Evolutionary conservation across 1,140 invertebrate species (phyloP).

Genomic region (Eriocheir sinensis): DNA sequence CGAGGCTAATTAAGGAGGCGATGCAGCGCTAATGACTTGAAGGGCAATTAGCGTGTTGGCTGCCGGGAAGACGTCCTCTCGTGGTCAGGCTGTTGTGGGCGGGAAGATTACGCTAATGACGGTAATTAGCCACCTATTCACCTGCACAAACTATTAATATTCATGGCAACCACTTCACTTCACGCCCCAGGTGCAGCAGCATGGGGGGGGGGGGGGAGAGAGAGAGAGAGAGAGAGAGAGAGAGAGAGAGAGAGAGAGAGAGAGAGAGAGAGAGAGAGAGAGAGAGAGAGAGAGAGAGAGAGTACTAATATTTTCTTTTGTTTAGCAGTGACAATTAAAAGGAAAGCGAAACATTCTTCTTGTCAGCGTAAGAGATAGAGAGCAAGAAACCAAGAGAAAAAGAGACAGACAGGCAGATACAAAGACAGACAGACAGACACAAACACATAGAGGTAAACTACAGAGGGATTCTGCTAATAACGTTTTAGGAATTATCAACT

Average conservation of each 20-base stretch:
- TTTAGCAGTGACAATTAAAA: too few relatives aligned
- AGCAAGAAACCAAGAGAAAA: too few relatives aligned
- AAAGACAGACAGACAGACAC: too few relatives aligned
- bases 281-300: too few relatives aligned
- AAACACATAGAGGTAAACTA: too few relatives aligned
- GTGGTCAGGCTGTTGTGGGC: slow-evolving; percentile 45
- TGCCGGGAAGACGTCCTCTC: background rate
- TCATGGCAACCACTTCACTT: slow-evolving; percentile 59
- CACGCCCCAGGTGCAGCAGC: background rate
- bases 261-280: too few relatives aligned
- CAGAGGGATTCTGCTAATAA: too few relatives aligned
- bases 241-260: slow-evolving; percentile 7
- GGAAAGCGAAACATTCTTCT: too few relatives aligned
- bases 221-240: slow-evolving; percentile 22
- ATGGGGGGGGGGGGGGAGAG: background rate
- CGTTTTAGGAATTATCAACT: too few relatives aligned
- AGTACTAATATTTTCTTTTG: too few relatives aligned
- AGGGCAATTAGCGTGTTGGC: background rate
- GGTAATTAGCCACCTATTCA: slow-evolving; percentile 71
- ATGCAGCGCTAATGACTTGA: slow-evolving; percentile 10
- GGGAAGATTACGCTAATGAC: slow-evolving; percentile 70
- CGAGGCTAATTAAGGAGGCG: background rate
- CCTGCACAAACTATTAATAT: slow-evolving; percentile 61
- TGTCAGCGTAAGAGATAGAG: too few relatives aligned
- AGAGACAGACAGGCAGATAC: too few relatives aligned